Evolutionary conservation across 2,888 invertebrate genomes (phyloP), one percentile per base, ranked within the genome.

Genomic region (Vannuccia rotundouncinata): DNA sequence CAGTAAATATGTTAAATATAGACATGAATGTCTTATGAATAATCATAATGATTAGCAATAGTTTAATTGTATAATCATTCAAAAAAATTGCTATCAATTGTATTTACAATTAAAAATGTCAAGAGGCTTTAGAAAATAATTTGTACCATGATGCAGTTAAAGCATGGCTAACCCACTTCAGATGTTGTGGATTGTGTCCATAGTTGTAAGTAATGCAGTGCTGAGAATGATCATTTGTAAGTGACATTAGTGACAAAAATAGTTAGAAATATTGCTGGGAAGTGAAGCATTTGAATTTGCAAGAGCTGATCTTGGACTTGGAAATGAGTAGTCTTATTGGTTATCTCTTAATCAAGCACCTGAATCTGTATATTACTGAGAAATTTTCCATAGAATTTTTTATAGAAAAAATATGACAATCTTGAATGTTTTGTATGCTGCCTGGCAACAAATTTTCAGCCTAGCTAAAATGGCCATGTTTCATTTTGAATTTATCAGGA

Each of bases 341-440:
- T 27, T 22, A n/a, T 66, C 66, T 66, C 66, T 27, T 66, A 27
- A 66, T 66, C 66, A 5, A 66, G 66, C 66, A 66, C 66, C 25
- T 22, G 66, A 66, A 66, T 66, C 66, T 66, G 66, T 22, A 27
- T 66, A 66, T 66, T 66, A 66, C 10, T 66, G 66, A 66, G 66
- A 66, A 66, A 66, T 66, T 66, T 66, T 66, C 66, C 66, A 66
- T 66, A 66, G 66, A 66, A 66, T 22, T 66, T 22, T 66, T 66
- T 66, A 66, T 66, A n/a, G 66, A 66, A 22, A 66, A 27, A 66
- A 66, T 66, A 66, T 66, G 66, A 22, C 22, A 66, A 66, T 66
- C 66, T 66, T 66, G 5, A 22, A 66, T 5, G 66, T 66, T 66
- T 66, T 66, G 66, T 66, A 66, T 66, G 66, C 22, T 66, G 17